Base-by-base conservation (phyloP, 2,888 invertebrate genomes). In the Orthonevra nobilis region DNA sequence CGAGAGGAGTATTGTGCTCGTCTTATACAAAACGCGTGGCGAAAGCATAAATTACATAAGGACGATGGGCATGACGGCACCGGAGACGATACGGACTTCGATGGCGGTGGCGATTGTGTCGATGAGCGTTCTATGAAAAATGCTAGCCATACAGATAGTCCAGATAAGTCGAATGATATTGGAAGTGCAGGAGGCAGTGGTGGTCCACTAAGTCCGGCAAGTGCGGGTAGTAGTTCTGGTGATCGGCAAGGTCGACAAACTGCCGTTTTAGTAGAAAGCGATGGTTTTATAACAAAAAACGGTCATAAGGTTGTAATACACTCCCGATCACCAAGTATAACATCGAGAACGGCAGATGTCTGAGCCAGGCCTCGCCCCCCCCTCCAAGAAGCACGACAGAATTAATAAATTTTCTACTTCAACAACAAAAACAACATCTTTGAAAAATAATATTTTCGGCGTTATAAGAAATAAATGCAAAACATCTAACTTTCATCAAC, bases 1-100 rank as follows among this genome's bases (percentile, higher is more conserved):
- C 93, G 98, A 81, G 98, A 98, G 90, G 97, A 97, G 89, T 97
- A 97, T 90, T 97, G 97, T 90, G 97, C 98, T 83, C 92, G 96
- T 83, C 92, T 97, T 77, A 98, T 98, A 86, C 98, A 98, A 90
- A 95, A 95, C 89, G 96, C 97, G 84, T 98, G 97, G 96, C 93
- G 97, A 81, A 94, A 95, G 88, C 96, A 96, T 89, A 93, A 93
- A 87, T 91, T 93, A 88, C 93, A 93, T 84, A 92, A 91, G 82
- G 90, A 91, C 83, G 90, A 90, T 36, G 89, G 90, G 70, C 90
- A 90, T 84, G 91, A 90, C 66, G 91, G 89, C 83, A 91, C 90
- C 75, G 90, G 90, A 83, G 91, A 90, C 83, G 91, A 90, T 77
- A 90, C 89, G 81, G 90, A 89, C 83, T 89, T 87, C 75, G 87